Evolutionary conservation across 2,113 vertebrate species (phyloP).

Genomic region (Telmatochromis sp.): DNA sequence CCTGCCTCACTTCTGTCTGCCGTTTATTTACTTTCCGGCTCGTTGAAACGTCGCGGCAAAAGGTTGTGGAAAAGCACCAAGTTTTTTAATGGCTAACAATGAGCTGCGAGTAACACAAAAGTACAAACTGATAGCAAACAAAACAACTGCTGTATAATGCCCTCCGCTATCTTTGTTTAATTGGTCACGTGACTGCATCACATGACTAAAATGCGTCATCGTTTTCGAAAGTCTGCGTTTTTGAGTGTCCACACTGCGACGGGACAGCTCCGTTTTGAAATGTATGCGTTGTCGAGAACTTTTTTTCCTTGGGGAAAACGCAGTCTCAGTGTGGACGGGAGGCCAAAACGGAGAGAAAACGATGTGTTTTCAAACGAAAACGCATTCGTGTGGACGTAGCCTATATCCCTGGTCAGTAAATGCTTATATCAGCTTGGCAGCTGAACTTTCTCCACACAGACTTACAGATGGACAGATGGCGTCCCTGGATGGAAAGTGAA

Average conservation of each 20-base stretch:
- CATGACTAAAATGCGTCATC: background rate
- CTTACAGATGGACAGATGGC: conserved; percentile 5
- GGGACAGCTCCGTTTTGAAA: too few relatives aligned
- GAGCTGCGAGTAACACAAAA: background rate
- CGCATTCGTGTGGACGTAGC: background rate
- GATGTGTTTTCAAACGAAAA: background rate
- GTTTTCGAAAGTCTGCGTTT: rapidly evolving
- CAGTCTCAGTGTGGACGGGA: background rate
- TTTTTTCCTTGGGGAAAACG: too few relatives aligned
- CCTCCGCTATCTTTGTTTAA: background rate
- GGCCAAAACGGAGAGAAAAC: rapidly evolving
- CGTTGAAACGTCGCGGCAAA: rapidly evolving
- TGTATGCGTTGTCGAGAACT: too few relatives aligned
- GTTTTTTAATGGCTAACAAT: background rate
- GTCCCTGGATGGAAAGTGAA: conserved; percentile 53
- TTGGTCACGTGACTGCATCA: background rate
- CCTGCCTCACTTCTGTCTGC: background rate
- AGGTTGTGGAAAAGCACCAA: background rate
- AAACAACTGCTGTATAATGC: background rate
- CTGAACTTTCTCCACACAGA: background rate
- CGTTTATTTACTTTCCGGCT: background rate
- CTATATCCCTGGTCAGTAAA: background rate
- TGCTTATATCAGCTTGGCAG: background rate
- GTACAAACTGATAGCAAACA: background rate
- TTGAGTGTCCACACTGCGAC: too few relatives aligned